Evolutionary conservation across 1,140 invertebrate species (phyloP).

Genomic region (Gryllus bimaculatus): DNA sequence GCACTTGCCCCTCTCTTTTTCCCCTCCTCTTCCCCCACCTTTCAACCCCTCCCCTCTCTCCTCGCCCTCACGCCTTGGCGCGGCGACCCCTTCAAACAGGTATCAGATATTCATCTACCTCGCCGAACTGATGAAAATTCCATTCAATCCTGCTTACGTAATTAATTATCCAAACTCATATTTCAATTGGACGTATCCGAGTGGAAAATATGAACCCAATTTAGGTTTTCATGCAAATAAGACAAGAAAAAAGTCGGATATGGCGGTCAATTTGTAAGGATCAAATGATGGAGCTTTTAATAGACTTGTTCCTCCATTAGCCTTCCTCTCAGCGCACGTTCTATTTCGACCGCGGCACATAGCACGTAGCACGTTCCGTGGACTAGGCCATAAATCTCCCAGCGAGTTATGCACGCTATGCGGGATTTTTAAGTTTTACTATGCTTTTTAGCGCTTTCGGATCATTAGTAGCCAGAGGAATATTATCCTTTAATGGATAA

Average conservation of each 20-base stretch:
- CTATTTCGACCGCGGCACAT: background rate
- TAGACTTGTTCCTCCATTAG: background rate
- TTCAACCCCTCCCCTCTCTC: background rate
- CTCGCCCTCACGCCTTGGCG: too few relatives aligned
- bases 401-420: too few relatives aligned
- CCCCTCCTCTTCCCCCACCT: background rate
- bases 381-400: too few relatives aligned
- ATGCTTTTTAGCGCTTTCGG: too few relatives aligned
- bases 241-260: background rate
- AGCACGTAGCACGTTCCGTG: background rate
- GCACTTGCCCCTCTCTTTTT: background rate
- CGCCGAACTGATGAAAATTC: background rate
- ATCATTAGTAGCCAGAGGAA: too few relatives aligned
- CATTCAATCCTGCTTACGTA: background rate
- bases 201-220: background rate
- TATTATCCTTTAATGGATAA: too few relatives aligned
- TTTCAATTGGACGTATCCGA: background rate
- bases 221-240: slow-evolving; percentile 5
- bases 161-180: slow-evolving; percentile 6
- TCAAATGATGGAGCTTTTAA: slow-evolving; percentile 1
- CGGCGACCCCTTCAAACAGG: background rate
- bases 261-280: background rate
- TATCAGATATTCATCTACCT: slow-evolving; percentile 5
- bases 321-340: background rate
- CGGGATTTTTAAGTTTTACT: too few relatives aligned